Base-by-base conservation (phyloP, 1,140 invertebrate species). In the Centruroides sculpturatus region DNA sequence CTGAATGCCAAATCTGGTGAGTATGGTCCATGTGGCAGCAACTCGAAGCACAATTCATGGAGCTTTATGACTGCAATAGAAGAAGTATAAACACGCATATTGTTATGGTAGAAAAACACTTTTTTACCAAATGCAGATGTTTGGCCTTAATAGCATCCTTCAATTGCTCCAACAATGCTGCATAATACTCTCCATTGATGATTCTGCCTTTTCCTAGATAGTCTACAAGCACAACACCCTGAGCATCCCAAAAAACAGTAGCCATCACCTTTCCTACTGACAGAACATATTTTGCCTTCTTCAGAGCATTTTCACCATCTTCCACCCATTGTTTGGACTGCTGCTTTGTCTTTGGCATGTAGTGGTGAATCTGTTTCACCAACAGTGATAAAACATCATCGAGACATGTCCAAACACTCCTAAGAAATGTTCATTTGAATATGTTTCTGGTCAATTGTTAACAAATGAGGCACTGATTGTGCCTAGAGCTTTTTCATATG, bases 351-450 rank as follows among this genome's bases (percentile, higher is more conserved):
- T 74, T 68, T 59, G 69, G 72, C 48, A 69, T 73, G 65, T 71
- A 74, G 57, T 71, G 64, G 59, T 74, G 69, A 11, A 73, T 65
- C 73, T 50, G 71, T 76, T 70, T 74, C 70, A 65, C 74, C 70
- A 1, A 70, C 61, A 64, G 71, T 74, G 9, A 74, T 62, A 56
- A 70, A 70, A 61, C 65, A 66, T 54, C 56, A 59, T 63, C 67
- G 67, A 69, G 72, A 71, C 55, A 56, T 5, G 10, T 23, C 5
- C 49, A 58, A 65, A 60, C 46, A 61, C 66, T 76, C 13, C 11
- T 9, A 47, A 47, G 23, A 47, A 57, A 13, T 8, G 47, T 23
- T 60, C 46, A 23, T 23, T 23, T 23, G 23, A 23, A 23, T 23
- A 23, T 23, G 23, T 23, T 23, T 23, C 23, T 23, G 23, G 23